Base-by-base conservation (phyloP, 2,113 vertebrate genomes). In the Poecilia latipinna region DNA sequence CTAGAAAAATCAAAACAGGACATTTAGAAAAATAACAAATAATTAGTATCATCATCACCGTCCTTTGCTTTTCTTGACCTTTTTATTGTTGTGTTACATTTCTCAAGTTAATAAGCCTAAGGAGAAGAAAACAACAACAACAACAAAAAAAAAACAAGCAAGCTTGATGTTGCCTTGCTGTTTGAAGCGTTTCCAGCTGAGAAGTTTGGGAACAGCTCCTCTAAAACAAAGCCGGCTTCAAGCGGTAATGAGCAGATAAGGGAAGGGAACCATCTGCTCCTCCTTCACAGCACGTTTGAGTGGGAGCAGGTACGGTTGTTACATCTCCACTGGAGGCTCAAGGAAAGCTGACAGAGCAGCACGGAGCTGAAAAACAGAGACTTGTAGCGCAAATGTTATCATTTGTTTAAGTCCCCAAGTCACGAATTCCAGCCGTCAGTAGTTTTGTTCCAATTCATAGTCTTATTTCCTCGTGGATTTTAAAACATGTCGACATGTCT, bases 381-480 rank as follows among this genome's bases (percentile, higher is more conserved):
- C 68, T 72, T 32, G 17, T 74, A 12, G 65, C 33, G 32, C 66
- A 26, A 64, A 33, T 51, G 66, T 39, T 33, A 42, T 29, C 74
- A 70, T 24, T 19, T 81, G 68, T 32, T 32, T 32, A 32, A 33
- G 77, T 54, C 75, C 63, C 77, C 67, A 63, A 51, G 31, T 61
- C 74, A 67, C 79, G 12, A 75, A 61, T 88, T 69, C 48, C 67
- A 67, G 79, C 79, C 60, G 74, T 79, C 64, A 72, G 74, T 68
- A 78, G 66, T 71, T 71, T 37, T 65, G 73, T 68, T 42, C 64
- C 8, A n/a, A 24, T 37, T 6, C 22, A 65, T 11, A 11, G 4
- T 12, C 61, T 31, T 35, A 35, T 35, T 8, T 62, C 28, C 37
- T 61, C 24, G 28, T 61, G 72, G 29, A 31, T 73, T 68, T 68